Percentiles rank a stretch among this genome's conserved stretches.
Evolutionary conservation across 2,888 invertebrate species (phyloP).

Genomic region (Cacoxenus indagator): DNA sequence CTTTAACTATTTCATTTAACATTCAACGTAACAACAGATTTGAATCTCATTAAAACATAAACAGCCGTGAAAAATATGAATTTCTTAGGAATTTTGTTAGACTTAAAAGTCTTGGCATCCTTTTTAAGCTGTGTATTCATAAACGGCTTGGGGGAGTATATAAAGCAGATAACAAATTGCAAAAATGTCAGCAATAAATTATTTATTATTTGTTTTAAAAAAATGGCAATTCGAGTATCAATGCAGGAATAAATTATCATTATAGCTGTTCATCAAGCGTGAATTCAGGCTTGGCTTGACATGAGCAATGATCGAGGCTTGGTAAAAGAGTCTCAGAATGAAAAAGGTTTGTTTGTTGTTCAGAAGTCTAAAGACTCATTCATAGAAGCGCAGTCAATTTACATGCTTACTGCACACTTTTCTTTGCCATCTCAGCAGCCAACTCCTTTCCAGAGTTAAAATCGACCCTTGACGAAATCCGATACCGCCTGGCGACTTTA

Average conservation of each 20-base stretch:
- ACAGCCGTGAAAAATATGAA: too few relatives aligned
- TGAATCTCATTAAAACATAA: too few relatives aligned
- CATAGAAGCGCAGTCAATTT: not conserved
- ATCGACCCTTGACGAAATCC: not conserved
- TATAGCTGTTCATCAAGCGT: not conserved
- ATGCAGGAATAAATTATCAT: not conserved
- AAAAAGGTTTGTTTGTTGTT: not conserved
- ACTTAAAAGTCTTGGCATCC: too few relatives aligned
- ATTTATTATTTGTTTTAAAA: not conserved
- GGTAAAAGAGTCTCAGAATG: not conserved
- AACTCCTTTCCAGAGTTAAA: too few relatives aligned
- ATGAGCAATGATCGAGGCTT: not conserved
- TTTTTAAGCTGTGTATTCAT: too few relatives aligned
- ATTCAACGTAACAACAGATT: too few relatives aligned
- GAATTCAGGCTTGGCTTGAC: slow-evolving; percentile 6
- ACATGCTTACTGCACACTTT: not conserved
- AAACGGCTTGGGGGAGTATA: too few relatives aligned
- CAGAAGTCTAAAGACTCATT: not conserved
- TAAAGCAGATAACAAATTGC: not conserved
- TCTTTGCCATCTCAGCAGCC: not conserved
- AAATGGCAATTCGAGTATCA: not conserved
- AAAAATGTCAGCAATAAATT: not conserved
- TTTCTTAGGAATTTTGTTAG: too few relatives aligned
- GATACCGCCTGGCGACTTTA: slow-evolving; percentile 3
- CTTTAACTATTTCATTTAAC: too few relatives aligned